A percentile compares a stretch with the other conserved stretches of the same genome.
phyloP scores from a whole-genome alignment of 2,113 vertebrate genomes.

The Eidolon helvum region DNA sequence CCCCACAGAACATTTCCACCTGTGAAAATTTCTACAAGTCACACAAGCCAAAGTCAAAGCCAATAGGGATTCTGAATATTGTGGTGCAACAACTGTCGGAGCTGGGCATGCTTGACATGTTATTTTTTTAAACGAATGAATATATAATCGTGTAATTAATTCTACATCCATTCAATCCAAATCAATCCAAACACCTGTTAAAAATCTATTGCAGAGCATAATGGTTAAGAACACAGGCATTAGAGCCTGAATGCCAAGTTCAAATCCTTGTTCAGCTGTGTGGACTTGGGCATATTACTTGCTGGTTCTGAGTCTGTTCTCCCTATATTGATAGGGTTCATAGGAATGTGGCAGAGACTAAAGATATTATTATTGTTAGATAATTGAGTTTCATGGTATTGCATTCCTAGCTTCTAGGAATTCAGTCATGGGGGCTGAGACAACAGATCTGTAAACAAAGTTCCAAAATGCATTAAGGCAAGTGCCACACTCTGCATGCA shows the following conservation, averaged over 20 bases:
- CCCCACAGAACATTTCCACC: neutral
- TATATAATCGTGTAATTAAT: conserved; percentile 6
- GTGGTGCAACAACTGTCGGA: neutral
- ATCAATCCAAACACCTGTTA: neutral
- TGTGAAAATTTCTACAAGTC: neutral
- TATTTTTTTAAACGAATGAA: conserved; percentile 10
- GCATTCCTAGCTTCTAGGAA: conserved; percentile 23
- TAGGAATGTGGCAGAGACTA: neutral
- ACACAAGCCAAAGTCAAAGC: neutral
- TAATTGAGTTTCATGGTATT: neutral
- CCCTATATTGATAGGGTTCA: neutral
- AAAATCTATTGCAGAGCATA: neutral
- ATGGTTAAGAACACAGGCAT: neutral
- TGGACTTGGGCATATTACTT: conserved; percentile 6
- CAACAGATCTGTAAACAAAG: neutral
- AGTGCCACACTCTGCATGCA: neutral
- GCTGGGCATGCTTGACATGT: neutral
- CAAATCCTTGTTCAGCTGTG: neutral
- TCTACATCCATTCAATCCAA: neutral
- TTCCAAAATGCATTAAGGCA: neutral
- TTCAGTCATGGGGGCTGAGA: neutral
- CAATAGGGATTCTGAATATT: neutral
- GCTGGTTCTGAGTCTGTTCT: neutral
- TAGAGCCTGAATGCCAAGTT: neutral
- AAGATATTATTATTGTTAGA: neutral